Base-by-base conservation (phyloP, 2,888 invertebrate species). In the Xanthia icteritia region DNA sequence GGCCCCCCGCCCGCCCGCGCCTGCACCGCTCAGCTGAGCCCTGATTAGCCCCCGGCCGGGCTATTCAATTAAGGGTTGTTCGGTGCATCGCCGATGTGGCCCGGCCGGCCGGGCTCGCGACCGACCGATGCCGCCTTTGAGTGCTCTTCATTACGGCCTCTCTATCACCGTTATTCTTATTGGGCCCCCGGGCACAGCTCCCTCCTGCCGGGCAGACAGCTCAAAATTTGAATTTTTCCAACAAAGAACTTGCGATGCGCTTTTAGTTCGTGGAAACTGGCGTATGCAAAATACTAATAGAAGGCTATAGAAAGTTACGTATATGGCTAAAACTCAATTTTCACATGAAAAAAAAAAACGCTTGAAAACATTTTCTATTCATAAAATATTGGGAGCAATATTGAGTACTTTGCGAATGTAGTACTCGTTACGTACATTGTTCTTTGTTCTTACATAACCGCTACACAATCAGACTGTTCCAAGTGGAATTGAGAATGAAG, bases 21-120 rank as follows among this genome's bases (percentile, higher is more conserved):
- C 90, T 93, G 93, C 94, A 92, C 94, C 94, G 94, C 94, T 95
- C 96, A 96, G 95, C 96, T 96, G 96, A 95, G 96, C 94, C 94
- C 95, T 94, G 96, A 96, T 96, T 96, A 96, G 95, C 96, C 94
- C 92, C 96, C 93, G 95, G 93, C 95, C 95, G 94, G 94, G 94
- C 94, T 95, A 95, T 96, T 96, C 96, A 95, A 96, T 96, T 96
- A 96, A 95, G 94, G 95, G 95, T 93, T 93, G 95, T 92, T 93
- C 93, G 94, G 94, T 95, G 95, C 95, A 95, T 94, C 94, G 92
- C 91, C 91, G 90, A 92, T 89, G 91, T 90, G 86, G 88, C 92
- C 88, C 91, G 90, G 90, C 86, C 86, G 87, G 88, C 90, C 89
- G 87, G 89, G 88, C 90, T 89, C 79, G 87, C 89, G 87, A 89